Percentiles rank a stretch among this genome's conserved stretches.
phyloP scores from a whole-genome alignment of 1,140 invertebrate species.

The Scaptomyza hsui region DNA sequence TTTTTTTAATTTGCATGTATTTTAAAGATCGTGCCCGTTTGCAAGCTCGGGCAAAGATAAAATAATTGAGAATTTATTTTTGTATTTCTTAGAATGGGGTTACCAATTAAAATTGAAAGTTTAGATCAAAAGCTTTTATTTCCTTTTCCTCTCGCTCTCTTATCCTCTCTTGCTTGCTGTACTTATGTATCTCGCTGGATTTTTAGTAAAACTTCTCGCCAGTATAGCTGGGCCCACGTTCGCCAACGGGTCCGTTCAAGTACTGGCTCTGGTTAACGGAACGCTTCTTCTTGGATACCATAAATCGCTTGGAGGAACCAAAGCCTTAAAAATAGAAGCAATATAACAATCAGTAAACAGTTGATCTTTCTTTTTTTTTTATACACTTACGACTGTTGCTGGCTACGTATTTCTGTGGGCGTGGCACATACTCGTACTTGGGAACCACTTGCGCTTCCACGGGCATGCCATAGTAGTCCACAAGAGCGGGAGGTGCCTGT shows the following conservation, averaged over 20 bases:
- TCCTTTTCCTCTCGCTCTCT: conserved; percentile 18
- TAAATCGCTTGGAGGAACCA: conserved; percentile 73
- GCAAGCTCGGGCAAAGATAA: conserved; percentile 22
- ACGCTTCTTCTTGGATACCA: conserved; percentile 83
- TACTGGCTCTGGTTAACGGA: conserved; percentile 70
- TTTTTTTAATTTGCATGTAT: conserved; percentile 10
- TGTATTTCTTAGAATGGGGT: conserved; percentile 11
- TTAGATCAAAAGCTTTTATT: conserved; percentile 39
- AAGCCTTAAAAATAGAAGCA: conserved; percentile 41
- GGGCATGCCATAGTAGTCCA: conserved; percentile 78
- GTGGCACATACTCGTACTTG: conserved; percentile 74
- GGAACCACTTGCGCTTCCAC: conserved; percentile 69
- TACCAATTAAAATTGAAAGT: conserved; percentile 43
- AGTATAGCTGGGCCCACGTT: conserved; percentile 66
- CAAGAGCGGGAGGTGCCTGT: conserved; percentile 44
- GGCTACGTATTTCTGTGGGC: conserved; percentile 68
- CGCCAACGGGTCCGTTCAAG: conserved; percentile 61
- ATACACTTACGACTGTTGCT: conserved; percentile 56
- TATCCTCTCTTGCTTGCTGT: conserved; percentile 20
- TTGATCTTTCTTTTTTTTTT: background rate
- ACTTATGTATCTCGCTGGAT: background rate
- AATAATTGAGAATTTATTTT: conserved; percentile 25
- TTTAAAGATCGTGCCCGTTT: conserved; percentile 4
- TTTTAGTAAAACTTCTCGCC: conserved; percentile 75
- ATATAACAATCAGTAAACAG: background rate